Evolutionary conservation across 2,888 invertebrate genomes (phyloP).

Genomic region (Meliscaeva auricollis): DNA sequence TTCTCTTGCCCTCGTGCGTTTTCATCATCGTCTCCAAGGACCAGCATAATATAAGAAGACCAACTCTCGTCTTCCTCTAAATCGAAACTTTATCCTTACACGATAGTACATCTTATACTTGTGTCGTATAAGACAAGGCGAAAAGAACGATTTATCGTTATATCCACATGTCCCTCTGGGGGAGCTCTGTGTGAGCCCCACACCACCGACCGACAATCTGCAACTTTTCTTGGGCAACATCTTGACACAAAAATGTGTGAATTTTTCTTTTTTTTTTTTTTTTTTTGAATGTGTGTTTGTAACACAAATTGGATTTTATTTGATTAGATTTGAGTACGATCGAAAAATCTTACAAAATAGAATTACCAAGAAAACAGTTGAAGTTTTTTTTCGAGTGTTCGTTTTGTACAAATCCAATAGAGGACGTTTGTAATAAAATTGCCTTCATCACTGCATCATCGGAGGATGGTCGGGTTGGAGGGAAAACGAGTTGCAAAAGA

Average conservation of each 20-base stretch:
- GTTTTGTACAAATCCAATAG: slow-evolving; percentile 18
- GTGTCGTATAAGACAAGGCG: neutral
- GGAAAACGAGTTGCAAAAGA: neutral
- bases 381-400: slow-evolving; percentile 16
- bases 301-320: slow-evolving; percentile 21
- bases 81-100: slow-evolving; percentile 30
- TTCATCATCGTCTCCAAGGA: neutral
- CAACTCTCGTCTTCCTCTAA: neutral
- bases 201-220: neutral
- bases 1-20: neutral
- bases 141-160: slow-evolving; percentile 4
- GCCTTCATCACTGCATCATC: neutral
- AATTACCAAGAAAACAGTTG: slow-evolving; percentile 31
- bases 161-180: slow-evolving; percentile 8
- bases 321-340: slow-evolving; percentile 28
- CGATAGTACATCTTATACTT: neutral
- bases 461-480: neutral
- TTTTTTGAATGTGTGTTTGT: slow-evolving; percentile 1
- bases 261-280: neutral
- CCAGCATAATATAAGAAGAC: slow-evolving; percentile 2
- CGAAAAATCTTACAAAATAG: slow-evolving; percentile 30
- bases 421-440: slow-evolving; percentile 27
- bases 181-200: neutral
- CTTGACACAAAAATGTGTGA: slow-evolving; percentile 18
- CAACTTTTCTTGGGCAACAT: neutral